phyloP scores from a whole-genome alignment of 2,113 vertebrate species.

The Cephalopholis sonnerati region DNA sequence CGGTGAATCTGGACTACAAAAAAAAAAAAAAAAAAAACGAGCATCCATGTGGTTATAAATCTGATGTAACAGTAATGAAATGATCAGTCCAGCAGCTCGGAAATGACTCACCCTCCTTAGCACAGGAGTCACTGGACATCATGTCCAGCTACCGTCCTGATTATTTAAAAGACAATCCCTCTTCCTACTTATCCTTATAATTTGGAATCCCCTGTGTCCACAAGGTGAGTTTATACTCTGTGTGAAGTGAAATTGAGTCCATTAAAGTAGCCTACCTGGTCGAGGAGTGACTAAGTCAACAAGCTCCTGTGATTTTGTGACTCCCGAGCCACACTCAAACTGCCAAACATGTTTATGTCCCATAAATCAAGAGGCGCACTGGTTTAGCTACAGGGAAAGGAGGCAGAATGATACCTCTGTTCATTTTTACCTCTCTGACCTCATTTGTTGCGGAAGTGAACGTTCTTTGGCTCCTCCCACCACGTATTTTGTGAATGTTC shows the following conservation, averaged over 20 bases:
- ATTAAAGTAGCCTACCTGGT: background rate
- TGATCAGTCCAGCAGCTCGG: no score
- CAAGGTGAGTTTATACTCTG: background rate
- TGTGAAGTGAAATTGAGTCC: background rate
- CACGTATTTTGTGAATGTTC: background rate
- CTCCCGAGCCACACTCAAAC: background rate
- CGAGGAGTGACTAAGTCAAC: background rate
- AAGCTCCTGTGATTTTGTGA: no score
- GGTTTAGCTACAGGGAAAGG: background rate
- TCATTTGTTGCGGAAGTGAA: constrained; percentile 23
- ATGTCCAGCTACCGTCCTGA: no score
- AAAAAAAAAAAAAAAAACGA: no score
- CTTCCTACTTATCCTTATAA: background rate
- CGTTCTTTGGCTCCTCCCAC: constrained; percentile 34
- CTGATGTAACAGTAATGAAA: no score
- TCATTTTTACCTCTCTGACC: background rate
- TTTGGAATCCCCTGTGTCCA: background rate
- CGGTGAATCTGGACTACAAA: no score
- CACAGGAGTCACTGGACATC: no score
- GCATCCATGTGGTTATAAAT: no score
- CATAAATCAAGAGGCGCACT: no score
- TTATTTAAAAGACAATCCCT: no score
- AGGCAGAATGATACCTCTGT: background rate
- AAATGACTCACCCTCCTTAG: no score
- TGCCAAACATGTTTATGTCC: no score